Conservation (phyloP, 92 coral and sea anemone genomes). For the Epizoanthus fatuus region DNA sequence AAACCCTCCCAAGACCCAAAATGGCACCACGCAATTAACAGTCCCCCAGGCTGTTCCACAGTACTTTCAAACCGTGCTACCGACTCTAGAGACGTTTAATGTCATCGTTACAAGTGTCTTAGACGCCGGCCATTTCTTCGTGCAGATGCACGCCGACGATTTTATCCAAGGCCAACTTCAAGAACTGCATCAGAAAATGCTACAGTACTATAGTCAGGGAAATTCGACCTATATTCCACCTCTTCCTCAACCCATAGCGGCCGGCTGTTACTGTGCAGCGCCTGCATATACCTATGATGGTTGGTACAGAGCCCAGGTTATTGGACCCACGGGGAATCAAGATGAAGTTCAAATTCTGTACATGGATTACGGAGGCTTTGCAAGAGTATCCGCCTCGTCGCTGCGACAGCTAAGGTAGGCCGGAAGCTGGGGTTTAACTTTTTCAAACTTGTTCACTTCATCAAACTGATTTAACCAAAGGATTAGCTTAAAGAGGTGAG, state of each 20-base stretch:
- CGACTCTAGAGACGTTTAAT: conserved; percentile 80
- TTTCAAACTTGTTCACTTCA: not conserved
- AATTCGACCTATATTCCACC: conserved; percentile 71
- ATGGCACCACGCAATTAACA: conserved; percentile 28
- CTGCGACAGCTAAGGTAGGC: conserved; percentile 91
- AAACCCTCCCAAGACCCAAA: conserved; percentile 61
- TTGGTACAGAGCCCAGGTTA: conserved; percentile 95
- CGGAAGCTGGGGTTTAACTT: too few relatives aligned
- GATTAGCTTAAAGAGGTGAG: too few relatives aligned
- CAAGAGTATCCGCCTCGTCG: conserved; percentile 80
- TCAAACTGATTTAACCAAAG: too few relatives aligned
- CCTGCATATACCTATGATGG: conserved; percentile 93
- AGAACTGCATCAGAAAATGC: conserved; percentile 96
- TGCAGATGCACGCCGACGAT: conserved; percentile 85
- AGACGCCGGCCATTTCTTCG: conserved; percentile 93
- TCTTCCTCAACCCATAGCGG: conserved; percentile 84
- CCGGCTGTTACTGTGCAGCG: conserved; percentile 93
- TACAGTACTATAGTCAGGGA: conserved; percentile 93
- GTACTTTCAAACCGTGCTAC: conserved; percentile 82
- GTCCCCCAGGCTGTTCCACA: conserved; percentile 67
- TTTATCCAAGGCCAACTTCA: conserved; percentile 79
- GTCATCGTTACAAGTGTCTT: conserved; percentile 94
- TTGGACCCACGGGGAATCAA: conserved; percentile 87
- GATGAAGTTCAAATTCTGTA: conserved; percentile 95
- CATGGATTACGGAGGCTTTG: conserved; percentile 96